Conservation (phyloP, 2,888 invertebrate genomes). For the Acrocera orbiculus region DNA sequence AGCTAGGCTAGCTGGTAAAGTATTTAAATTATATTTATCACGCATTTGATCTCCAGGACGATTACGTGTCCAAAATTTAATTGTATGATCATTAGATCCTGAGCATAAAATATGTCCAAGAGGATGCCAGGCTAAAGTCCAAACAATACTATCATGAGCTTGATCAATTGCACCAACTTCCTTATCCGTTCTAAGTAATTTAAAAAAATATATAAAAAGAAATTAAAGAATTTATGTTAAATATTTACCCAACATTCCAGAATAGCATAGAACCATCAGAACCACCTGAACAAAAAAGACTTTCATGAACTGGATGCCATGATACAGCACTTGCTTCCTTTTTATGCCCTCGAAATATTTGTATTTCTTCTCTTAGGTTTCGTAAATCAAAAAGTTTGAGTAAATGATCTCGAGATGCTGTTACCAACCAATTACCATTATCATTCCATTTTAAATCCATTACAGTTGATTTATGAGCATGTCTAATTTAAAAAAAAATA, state of each 20-base stretch:
- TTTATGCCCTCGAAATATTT: conserved; percentile 96
- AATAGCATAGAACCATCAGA: conserved; percentile 97
- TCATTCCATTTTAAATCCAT: conserved; percentile 99
- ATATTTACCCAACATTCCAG: conserved; percentile 85
- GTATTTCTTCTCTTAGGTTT: conserved; percentile 86
- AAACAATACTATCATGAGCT: conserved; percentile 97
- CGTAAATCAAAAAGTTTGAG: conserved; percentile 95
- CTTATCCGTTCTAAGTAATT: conserved; percentile 60
- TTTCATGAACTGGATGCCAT: conserved; percentile 98
- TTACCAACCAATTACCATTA: conserved; percentile 98
- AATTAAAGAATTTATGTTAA: not conserved
- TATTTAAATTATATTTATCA: conserved; percentile 93
- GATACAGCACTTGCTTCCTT: conserved; percentile 94
- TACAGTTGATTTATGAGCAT: conserved; percentile 98
- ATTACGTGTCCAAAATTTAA: conserved; percentile 98
- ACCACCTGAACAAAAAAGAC: conserved; percentile 92
- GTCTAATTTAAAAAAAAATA: conserved; percentile 35
- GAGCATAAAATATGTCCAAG: conserved; percentile 96
- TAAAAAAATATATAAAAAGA: conserved; percentile 10
- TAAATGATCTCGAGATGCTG: conserved; percentile 94
- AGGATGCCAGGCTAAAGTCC: conserved; percentile 99
- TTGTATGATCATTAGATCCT: conserved; percentile 98
- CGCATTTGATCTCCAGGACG: conserved; percentile 96
- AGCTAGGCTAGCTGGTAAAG: conserved; percentile 64
- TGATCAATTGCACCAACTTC: conserved; percentile 97